Base-by-base conservation (phyloP, 1,140 invertebrate genomes). In the Hestina assimilis region DNA sequence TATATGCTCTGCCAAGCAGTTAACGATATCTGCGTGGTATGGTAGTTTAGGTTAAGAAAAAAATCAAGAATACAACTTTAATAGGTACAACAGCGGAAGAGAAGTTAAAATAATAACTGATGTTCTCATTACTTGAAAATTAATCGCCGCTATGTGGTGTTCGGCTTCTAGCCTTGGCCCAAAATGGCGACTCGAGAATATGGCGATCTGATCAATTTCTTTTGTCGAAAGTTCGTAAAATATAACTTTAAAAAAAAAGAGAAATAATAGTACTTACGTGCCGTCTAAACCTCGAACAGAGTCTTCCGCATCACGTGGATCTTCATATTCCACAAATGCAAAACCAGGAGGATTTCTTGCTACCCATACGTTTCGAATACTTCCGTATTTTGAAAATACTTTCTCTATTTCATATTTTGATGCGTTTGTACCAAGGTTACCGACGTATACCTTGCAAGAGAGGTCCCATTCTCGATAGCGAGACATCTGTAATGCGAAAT, bases 361-460 rank as follows among this genome's bases (percentile, higher is more conserved):
- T 12, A 99, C 97, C 98, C 98, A 99, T 7, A 99, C 97, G 90
- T 98, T 99, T 77, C 95, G 93, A 56, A 99, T 90, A 20, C 95
- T 95, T 1, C 98, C 98, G 90, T 97, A 99, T 90, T 98, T 97
- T 59, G 93, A 93, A 82, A 99, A 99, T 11, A 96, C 93, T 78
- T 94, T 95, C 86, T 97, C 96, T 62, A 97, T 95, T 88, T 97
- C 96, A 84, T 95, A 94, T 89, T 97, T 97, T 50, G 96, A 96
- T 6, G 96, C 96, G 72, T 95, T 96, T 45, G 94, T 96, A 6
- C 96, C 95, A 28, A 99, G 90, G 88, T 99, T 98, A 14, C 98
- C 98, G n/a, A 99, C 96, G 83, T 99, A 99, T 0, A 99, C 97
- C 89, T 99, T 99, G 87, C 97, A 98, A 14, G 96, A 96, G 28